Evolutionary conservation across 2,797 vertebrate genomes (phyloP).

Genomic region (Poeciliopsis presidionis): DNA sequence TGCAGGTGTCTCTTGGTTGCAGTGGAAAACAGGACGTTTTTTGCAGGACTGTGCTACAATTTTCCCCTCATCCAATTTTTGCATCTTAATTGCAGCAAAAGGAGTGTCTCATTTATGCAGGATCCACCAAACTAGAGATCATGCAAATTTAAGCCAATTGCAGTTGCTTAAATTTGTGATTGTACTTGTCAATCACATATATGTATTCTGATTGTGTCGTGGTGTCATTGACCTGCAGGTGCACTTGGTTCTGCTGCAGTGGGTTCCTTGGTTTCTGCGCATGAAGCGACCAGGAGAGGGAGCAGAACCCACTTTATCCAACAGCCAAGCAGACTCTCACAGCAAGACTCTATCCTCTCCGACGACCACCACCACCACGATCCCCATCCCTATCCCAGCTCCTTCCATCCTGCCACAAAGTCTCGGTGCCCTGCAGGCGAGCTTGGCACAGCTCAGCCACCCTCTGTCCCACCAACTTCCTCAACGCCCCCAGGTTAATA

Average conservation of each 20-base stretch:
- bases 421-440: constrained; percentile 70
- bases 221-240: constrained; percentile 63
- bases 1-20: neutral
- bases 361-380: constrained; percentile 61
- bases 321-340: constrained; percentile 72
- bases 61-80: neutral
- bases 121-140: neutral
- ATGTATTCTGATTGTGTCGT: neutral
- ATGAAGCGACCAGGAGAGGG: constrained; percentile 84
- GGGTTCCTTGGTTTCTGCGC: constrained; percentile 84
- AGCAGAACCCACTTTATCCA: constrained; percentile 63
- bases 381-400: constrained; percentile 55
- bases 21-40: neutral
- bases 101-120: neutral
- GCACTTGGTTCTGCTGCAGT: constrained; percentile 82
- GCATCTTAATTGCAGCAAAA: neutral
- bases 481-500: constrained; percentile 42
- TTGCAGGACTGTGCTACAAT: neutral
- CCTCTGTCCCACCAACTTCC: constrained; percentile 44
- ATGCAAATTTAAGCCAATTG: neutral
- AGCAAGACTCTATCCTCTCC: constrained; percentile 73
- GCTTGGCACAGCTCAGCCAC: constrained; percentile 64
- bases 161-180: neutral
- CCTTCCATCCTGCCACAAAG: constrained; percentile 70
- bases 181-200: neutral